Base-by-base conservation (phyloP, 2,888 invertebrate genomes). In the Pantelozetes paolii region DNA sequence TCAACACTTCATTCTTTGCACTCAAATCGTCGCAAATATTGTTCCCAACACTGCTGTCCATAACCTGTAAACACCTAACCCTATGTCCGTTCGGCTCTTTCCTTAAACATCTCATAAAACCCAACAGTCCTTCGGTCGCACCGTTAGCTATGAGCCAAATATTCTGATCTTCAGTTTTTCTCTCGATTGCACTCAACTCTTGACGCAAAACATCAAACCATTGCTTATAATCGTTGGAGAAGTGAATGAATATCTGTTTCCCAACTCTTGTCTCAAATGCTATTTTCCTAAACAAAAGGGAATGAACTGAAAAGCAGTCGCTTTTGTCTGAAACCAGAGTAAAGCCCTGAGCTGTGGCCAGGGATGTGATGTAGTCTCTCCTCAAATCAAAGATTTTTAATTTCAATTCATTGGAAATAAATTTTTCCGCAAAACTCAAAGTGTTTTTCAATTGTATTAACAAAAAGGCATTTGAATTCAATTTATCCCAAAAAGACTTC, bases 141-240 rank as follows among this genome's bases (percentile, higher is more conserved):
- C 78, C 75, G 20, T 79, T 75, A n/a, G 81, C 79, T 18, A 80
- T 78, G 59, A 85, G 77, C 85, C 85, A 85, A 36, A 85, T 79
- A 18, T 28, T 74, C 8, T 59, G 48, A 57, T 1, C n/a, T n/a
- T 40, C 73, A 1, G 45, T 20, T 20, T 57, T 59, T 11, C 15
- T 88, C 85, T 87, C 87, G 76, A 87, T 42, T 32, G 20, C 15
- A 11, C 40, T 87, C 82, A 96, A 81, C 0, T 89, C 88, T 0
- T 85, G 86, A 82, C 94, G 94, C 45, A 95, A 83, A 15, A 85
- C 83, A 69, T 91, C 90, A 64, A 96, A 87, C 95, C 95, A 96
- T 23, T 36, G 23, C n/a, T 67, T 18, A n/a, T n/a, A 67, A 23
- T 67, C 67, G 18, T 67, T 40, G 3, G 67, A 71, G 15, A 78